Evolutionary conservation across 2,113 vertebrate species (phyloP).

Genomic region (Pollachius pollachius): DNA sequence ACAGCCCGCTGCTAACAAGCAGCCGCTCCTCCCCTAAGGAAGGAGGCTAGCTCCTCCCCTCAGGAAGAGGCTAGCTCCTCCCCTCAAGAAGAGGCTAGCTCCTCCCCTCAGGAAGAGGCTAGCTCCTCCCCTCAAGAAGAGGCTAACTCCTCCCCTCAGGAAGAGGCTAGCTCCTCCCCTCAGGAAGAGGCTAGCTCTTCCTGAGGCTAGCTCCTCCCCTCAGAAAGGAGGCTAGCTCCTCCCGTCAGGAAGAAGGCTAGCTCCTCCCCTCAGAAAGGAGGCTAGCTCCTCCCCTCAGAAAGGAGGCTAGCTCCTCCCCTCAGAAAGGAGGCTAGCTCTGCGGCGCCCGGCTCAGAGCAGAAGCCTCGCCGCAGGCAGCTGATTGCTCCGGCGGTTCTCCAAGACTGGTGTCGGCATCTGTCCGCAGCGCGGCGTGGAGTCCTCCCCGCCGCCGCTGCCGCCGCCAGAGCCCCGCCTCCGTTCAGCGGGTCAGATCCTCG

Average conservation of each 20-base stretch:
- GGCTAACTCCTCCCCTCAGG: too few relatives aligned
- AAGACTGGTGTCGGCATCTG: too few relatives aligned
- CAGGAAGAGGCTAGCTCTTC: too few relatives aligned
- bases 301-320: constrained; percentile 18
- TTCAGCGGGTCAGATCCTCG: constrained; percentile 6
- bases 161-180: too few relatives aligned
- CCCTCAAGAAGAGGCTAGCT: too few relatives aligned
- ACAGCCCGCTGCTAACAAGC: constrained; percentile 67
- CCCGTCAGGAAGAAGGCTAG: constrained; percentile 55
- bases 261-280: too few relatives aligned
- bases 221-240: constrained; percentile 7
- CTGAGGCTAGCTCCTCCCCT: too few relatives aligned
- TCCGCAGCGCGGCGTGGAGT: background rate
- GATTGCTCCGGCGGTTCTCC: constrained; percentile 39
- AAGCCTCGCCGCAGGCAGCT: background rate
- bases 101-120: too few relatives aligned
- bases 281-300: constrained; percentile 52
- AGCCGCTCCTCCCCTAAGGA: constrained; percentile 62
- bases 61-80: too few relatives aligned
- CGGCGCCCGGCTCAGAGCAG: background rate
- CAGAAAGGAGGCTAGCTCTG: too few relatives aligned
- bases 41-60: constrained; percentile 26
- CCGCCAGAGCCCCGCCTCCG: background rate
- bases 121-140: too few relatives aligned
- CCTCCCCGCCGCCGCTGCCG: too few relatives aligned